Conservation (phyloP, 2,113 vertebrate species). For the Pyxicephalus adspersus region DNA sequence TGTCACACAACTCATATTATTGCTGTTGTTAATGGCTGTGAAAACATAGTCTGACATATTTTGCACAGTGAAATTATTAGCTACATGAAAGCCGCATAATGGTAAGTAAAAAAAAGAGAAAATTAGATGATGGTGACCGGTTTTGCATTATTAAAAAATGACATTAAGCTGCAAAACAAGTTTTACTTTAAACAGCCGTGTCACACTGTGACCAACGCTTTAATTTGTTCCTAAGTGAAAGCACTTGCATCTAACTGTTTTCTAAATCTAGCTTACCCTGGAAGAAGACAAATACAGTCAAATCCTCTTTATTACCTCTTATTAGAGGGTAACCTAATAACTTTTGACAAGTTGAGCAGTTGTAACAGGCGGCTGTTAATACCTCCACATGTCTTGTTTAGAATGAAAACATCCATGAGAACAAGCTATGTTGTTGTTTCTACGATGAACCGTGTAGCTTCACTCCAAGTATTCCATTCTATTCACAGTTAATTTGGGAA, state of each 20-base stretch:
- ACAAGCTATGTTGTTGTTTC: constrained; percentile 71
- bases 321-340: constrained; percentile 82
- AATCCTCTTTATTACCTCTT: constrained; percentile 82
- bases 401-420: constrained; percentile 73
- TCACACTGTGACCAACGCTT: constrained; percentile 41
- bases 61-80: constrained; percentile 8
- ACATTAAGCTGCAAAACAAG: constrained; percentile 3
- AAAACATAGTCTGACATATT: constrained; percentile 45
- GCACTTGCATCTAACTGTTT: constrained; percentile 61
- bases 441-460: constrained; percentile 75
- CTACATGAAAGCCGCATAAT: neutral
- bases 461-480: constrained; percentile 78
- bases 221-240: constrained; percentile 57
- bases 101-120: constrained; percentile 15
- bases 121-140: neutral
- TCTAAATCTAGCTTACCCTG: constrained; percentile 57
- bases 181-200: constrained; percentile 34
- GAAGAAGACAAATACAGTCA: constrained; percentile 63
- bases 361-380: constrained; percentile 77
- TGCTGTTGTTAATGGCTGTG: constrained; percentile 19
- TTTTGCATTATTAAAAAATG: constrained; percentile 37
- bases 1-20: constrained; percentile 38
- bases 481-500: constrained; percentile 79
- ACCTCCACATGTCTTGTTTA: constrained; percentile 70
- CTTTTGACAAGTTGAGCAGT: constrained; percentile 79